Conservation (phyloP, 2,797 vertebrate species). For the Neoniphon sammara region DNA sequence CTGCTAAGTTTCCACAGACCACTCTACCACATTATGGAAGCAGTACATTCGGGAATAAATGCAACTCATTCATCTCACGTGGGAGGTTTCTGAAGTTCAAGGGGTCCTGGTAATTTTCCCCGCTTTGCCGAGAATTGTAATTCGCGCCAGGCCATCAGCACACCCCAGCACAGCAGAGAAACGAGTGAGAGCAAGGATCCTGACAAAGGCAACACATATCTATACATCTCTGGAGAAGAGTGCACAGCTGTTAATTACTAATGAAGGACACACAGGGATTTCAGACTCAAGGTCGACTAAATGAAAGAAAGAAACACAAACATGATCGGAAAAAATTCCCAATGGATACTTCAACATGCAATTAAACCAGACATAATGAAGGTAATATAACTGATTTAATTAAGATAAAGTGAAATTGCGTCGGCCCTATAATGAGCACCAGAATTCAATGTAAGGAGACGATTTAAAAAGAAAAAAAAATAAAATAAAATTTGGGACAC, state of each 20-base stretch:
- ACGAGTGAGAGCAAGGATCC: constrained; percentile 34
- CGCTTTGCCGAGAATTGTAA: constrained; percentile 53
- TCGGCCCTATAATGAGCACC: constrained; percentile 21
- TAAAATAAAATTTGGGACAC: constrained; percentile 12
- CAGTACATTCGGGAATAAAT: constrained; percentile 48
- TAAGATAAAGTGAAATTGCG: constrained; percentile 70
- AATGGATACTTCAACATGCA: constrained; percentile 58
- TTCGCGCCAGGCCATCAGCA: constrained; percentile 38
- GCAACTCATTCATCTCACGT: constrained; percentile 47
- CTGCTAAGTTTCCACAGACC: constrained; percentile 44
- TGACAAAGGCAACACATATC: constrained; percentile 62
- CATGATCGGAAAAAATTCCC: constrained; percentile 42
- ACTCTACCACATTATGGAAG: constrained; percentile 17
- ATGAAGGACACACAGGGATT: constrained; percentile 69
- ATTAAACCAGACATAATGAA: constrained; percentile 69
- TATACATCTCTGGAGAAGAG: constrained; percentile 67
- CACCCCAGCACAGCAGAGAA: constrained; percentile 19
- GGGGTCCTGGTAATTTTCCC: constrained; percentile 60
- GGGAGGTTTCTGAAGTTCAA: constrained; percentile 62
- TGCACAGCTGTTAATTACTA: constrained; percentile 75
- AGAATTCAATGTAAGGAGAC: constrained; percentile 36
- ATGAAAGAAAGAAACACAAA: constrained; percentile 65
- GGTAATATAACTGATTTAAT: constrained; percentile 74
- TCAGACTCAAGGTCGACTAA: constrained; percentile 70
- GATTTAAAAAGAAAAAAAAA: constrained; percentile 39